phyloP scores from a whole-genome alignment of 2,113 vertebrate species.

The Scatophagus argus region DNA sequence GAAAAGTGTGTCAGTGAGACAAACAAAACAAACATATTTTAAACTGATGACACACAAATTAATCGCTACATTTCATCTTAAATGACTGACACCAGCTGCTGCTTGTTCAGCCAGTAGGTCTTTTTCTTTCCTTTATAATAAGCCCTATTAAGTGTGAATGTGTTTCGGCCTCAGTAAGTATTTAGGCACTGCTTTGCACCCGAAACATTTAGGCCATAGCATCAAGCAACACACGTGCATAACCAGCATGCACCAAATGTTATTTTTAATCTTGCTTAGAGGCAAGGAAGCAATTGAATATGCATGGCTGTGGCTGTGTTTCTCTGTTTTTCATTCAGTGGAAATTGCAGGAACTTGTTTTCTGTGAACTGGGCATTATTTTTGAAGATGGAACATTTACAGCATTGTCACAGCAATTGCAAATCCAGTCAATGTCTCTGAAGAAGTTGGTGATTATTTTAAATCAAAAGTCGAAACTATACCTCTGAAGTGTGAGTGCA shows the following conservation, averaged over 20 bases:
- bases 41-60: conserved; percentile 24
- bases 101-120: conserved; percentile 30
- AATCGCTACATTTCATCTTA: conserved; percentile 42
- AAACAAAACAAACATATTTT: conserved; percentile 24
- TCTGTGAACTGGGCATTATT: conserved; percentile 4
- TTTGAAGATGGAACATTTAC: conserved; percentile 19
- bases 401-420: conserved; percentile 4
- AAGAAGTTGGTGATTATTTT: conserved; percentile 25
- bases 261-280: conserved; percentile 31
- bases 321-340: conserved; percentile 31
- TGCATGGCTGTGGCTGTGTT: conserved; percentile 16
- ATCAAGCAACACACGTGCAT: conserved; percentile 41
- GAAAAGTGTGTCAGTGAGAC: conserved; percentile 29
- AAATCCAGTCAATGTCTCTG: background rate
- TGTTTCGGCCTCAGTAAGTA: conserved; percentile 41
- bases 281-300: conserved; percentile 31
- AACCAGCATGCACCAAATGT: conserved; percentile 42
- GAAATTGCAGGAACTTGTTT: conserved; percentile 44
- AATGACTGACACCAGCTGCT: conserved; percentile 38
- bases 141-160: conserved; percentile 43
- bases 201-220: conserved; percentile 48
- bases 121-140: conserved; percentile 26
- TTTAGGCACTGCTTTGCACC: conserved; percentile 27
- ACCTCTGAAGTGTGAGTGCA: background rate
- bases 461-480: conserved; percentile 13